Evolutionary conservation across 2,888 invertebrate genomes (phyloP), one percentile per base, ranked within the genome.

Genomic region (Heteropelma amictum): DNA sequence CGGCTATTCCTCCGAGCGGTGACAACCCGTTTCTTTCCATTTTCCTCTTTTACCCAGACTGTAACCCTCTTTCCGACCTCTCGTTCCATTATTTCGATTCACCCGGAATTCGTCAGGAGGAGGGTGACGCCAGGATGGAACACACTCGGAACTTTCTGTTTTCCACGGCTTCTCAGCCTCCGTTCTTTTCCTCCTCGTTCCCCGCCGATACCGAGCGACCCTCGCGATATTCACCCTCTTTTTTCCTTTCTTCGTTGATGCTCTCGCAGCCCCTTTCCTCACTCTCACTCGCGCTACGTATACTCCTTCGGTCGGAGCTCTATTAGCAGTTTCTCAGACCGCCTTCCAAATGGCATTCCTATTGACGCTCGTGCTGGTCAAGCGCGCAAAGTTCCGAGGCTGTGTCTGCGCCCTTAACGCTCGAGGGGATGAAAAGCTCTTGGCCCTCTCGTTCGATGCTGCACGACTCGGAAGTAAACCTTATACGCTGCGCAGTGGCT

Each of bases 261-360:
- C 26, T 33, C 49, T 19, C 14, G 14, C 10, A 49, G 40, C 51
- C 49, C 40, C 51, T 40, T 60, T 53, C 64, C 45, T 53, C 56
- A 42, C 12, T 42, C 53, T 17, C 56, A 19, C 49, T 56, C 45
- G 49, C 21, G 38, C 61, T 47, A 30, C 45, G 45, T 72, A 72
- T 65, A 56, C 40, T 40, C 26, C 38, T 40, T 54, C 23, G 38
- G 45, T 12, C 54, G 67, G 74, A 75, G 83, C 78, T 88, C 86
- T 87, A 87, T 88, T 88, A 88, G 85, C 85, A 86, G 87, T 88
- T 87, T 87, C 87, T 87, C 86, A 86, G 85, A 86, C 81, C 86
- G 83, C 72, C 80, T 84, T 83, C 83, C 83, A 82, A 87, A 86
- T 85, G 85, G 86, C 85, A 86, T 87, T 86, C 82, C 85, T 82